Percentiles rank a stretch among this genome's conserved stretches.
These are phyloP conservation scores for Philopedon plagiatum DNA, from an alignment of 2,888 invertebrate species.

Conservation along the genomic window DNA sequence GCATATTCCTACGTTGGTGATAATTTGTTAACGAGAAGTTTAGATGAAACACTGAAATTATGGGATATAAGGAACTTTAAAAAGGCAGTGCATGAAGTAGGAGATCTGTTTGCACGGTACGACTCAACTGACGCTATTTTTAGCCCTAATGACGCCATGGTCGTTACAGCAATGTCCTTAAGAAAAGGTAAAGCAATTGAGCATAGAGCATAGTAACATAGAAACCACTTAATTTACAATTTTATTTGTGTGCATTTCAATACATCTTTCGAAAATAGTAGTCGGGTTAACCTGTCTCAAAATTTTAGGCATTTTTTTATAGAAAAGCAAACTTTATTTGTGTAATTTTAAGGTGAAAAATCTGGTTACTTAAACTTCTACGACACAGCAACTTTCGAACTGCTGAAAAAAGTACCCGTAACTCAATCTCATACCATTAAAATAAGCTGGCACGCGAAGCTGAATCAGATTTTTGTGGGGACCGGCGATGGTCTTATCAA, in stretches of 20 bases:
- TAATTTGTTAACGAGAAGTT: slow-evolving; percentile 84
- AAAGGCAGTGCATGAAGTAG: slow-evolving; percentile 79
- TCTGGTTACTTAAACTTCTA: slow-evolving; percentile 84
- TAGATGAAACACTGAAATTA: slow-evolving; percentile 94
- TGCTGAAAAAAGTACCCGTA: slow-evolving; percentile 82
- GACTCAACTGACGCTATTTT: slow-evolving; percentile 87
- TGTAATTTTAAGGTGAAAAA: slow-evolving; percentile 61
- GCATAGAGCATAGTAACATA: too few species aligned
- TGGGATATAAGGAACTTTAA: slow-evolving; percentile 94
- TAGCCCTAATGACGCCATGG: slow-evolving; percentile 92
- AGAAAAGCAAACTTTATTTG: neutral
- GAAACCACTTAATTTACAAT: too few species aligned
- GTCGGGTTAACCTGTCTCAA: too few species aligned
- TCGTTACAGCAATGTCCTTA: slow-evolving; percentile 90
- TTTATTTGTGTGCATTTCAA: too few species aligned
- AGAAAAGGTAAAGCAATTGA: slow-evolving; percentile 71
- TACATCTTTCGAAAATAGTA: too few species aligned
- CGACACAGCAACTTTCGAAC: slow-evolving; percentile 82
- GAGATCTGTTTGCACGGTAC: slow-evolving; percentile 85
- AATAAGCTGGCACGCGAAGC: slow-evolving; percentile 94
- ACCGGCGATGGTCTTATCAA: slow-evolving; percentile 92
- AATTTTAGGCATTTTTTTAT: too few species aligned
- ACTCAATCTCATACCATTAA: slow-evolving; percentile 89
- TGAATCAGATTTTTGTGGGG: slow-evolving; percentile 97
- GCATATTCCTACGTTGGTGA: slow-evolving; percentile 90